Conservation (phyloP, 2,113 vertebrate genomes). For the Vulpes lagopus region DNA sequence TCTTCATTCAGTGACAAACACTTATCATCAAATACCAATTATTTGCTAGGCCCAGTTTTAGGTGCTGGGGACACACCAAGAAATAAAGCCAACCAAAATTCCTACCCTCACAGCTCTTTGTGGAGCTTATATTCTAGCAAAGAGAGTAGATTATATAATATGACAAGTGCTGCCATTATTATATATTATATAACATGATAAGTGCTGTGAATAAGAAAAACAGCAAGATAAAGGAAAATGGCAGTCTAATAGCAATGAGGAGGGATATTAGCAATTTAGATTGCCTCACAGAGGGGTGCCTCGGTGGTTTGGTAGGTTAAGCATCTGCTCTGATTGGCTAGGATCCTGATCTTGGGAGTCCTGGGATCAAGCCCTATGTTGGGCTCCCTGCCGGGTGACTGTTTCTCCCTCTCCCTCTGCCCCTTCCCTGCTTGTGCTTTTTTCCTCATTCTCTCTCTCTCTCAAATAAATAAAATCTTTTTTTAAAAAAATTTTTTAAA, state of each 20-base stretch:
- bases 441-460: too few relatives aligned
- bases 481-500: too few relatives aligned
- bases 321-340: too few relatives aligned
- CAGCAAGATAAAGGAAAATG: constrained; percentile 28
- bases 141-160: neutral
- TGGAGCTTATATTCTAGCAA: neutral
- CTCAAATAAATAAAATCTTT: too few relatives aligned
- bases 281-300: neutral
- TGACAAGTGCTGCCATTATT: neutral
- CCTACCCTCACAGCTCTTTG: neutral
- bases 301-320: too few relatives aligned
- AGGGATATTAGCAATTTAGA: neutral
- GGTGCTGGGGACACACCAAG: neutral
- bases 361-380: too few relatives aligned
- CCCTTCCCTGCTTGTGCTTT: too few relatives aligned
- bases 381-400: too few relatives aligned
- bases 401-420: too few relatives aligned
- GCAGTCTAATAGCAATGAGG: neutral
- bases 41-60: constrained; percentile 12
- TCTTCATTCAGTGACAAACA: constrained; percentile 39
- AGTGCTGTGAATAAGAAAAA: neutral
- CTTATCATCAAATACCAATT: constrained; percentile 23
- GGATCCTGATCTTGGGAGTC: too few relatives aligned
- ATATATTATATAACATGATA: neutral
- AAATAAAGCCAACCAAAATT: constrained; percentile 47